Conservation (phyloP, 2,888 invertebrate genomes). For the Caenorhabditis wallacei region DNA sequence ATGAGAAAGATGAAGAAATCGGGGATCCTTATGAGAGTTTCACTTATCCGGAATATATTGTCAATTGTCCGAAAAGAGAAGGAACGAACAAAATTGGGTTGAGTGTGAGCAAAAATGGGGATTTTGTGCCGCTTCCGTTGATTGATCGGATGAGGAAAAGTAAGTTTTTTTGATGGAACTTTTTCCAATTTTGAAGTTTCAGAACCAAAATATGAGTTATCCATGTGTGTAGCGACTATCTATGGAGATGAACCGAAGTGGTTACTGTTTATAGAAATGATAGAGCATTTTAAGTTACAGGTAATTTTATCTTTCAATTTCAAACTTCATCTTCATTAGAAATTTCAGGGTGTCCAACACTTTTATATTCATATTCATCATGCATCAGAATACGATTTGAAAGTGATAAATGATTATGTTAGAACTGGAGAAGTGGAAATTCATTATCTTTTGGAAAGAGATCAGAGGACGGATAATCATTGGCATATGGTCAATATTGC, state of each 20-base stretch:
- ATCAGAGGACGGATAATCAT: constrained; percentile 13
- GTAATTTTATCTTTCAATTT: neutral
- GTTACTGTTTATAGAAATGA: constrained; percentile 37
- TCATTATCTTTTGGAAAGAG: constrained; percentile 27
- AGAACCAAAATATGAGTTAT: constrained; percentile 30
- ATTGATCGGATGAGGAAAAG: constrained; percentile 28
- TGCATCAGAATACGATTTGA: constrained; percentile 19
- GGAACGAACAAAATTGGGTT: constrained; percentile 29
- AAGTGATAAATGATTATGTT: constrained; percentile 38
- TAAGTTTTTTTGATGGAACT: neutral
- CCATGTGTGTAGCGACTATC: constrained; percentile 38
- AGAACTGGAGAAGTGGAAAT: constrained; percentile 46
- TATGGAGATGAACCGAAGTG: constrained; percentile 51
- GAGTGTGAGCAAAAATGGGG: constrained; percentile 6
- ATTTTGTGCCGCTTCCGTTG: constrained; percentile 21
- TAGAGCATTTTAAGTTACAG: constrained; percentile 57
- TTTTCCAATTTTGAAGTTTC: no score
- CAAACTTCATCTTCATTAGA: neutral
- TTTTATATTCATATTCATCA: constrained; percentile 44
- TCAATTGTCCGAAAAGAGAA: constrained; percentile 38
- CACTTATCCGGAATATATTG: constrained; percentile 34
- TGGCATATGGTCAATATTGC: constrained; percentile 38
- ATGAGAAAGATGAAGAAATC: constrained; percentile 17
- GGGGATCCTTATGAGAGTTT: constrained; percentile 1
- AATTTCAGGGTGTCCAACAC: constrained; percentile 27